A percentile compares a stretch with the other conserved stretches of the same genome.
These are phyloP conservation scores for Geotrupes spiniger DNA, from an alignment of 2,888 invertebrate species.

Conservation along the genomic window DNA sequence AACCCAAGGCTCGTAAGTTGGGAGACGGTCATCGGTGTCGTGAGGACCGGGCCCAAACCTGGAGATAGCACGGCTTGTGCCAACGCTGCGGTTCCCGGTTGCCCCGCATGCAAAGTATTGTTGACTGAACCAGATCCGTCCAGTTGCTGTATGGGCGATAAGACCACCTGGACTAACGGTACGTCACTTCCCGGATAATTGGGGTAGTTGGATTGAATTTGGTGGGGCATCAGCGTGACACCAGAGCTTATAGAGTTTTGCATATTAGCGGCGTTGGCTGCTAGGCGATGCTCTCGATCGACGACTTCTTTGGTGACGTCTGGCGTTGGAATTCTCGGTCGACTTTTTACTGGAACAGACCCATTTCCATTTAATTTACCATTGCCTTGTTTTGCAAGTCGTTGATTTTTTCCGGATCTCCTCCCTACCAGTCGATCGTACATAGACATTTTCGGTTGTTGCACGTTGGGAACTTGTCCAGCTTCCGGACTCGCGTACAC, in stretches of 20 bases:
- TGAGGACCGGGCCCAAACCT: constrained; percentile 52
- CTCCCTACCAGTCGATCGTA: constrained; percentile 82
- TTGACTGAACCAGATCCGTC: constrained; percentile 71
- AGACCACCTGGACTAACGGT: constrained; percentile 72
- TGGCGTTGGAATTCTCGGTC: constrained; percentile 87
- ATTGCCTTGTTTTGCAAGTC: constrained; percentile 66
- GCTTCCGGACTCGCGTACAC: constrained; percentile 59
- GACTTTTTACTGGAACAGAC: constrained; percentile 64
- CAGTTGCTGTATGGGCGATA: constrained; percentile 82
- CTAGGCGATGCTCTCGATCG: constrained; percentile 66
- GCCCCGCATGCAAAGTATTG: constrained; percentile 67
- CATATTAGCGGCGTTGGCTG: constrained; percentile 46
- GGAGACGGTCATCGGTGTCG: constrained; percentile 58
- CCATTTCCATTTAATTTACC: constrained; percentile 68
- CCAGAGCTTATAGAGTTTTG: constrained; percentile 51
- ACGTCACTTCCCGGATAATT: constrained; percentile 56
- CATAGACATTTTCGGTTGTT: constrained; percentile 69
- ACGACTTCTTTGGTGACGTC: constrained; percentile 80
- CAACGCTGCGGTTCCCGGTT: constrained; percentile 72
- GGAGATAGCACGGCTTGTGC: constrained; percentile 76
- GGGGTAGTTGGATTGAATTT: constrained; percentile 51
- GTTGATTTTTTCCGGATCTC: constrained; percentile 70
- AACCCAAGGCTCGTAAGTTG: constrained; percentile 57
- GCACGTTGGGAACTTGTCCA: constrained; percentile 53
- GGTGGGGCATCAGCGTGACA: constrained; percentile 69